A percentile compares a stretch with the other conserved stretches of the same genome.
Evolutionary conservation across 64 coral and sea anemone species (phyloP).

Genomic region (Catalaphyllia jardinei): DNA sequence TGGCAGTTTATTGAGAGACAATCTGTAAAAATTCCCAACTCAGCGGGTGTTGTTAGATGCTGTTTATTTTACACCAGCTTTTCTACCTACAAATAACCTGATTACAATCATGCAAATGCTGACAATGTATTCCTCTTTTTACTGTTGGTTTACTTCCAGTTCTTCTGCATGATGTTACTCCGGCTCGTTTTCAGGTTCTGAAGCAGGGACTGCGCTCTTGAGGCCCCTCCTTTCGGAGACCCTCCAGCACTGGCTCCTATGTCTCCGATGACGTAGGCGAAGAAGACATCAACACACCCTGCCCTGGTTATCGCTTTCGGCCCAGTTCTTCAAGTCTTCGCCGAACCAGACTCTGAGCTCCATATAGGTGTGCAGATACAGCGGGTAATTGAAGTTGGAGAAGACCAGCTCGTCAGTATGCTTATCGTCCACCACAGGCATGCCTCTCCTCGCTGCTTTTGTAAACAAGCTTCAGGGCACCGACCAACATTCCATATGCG

Average conservation of each 20-base stretch:
- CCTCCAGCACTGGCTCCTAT: neutral
- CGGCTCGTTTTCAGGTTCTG: neutral
- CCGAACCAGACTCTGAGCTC: neutral
- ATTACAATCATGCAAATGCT: too few species aligned
- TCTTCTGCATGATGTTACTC: too few species aligned
- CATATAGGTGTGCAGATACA: conserved; percentile 8
- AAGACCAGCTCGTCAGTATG: conserved; percentile 48
- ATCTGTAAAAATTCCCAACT: too few species aligned
- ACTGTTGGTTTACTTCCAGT: too few species aligned
- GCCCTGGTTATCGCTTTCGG: conserved; percentile 41
- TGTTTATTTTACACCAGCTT: too few species aligned
- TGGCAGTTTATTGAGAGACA: too few species aligned
- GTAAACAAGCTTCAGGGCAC: conserved; percentile 31
- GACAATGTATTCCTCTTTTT: too few species aligned
- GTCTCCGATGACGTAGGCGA: neutral
- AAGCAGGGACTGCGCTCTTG: neutral
- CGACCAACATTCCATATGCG: neutral
- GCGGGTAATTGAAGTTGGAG: conserved; percentile 36
- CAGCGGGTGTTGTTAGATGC: too few species aligned
- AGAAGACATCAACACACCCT: conserved; percentile 54
- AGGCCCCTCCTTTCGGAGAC: neutral
- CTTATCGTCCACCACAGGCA: conserved; percentile 35
- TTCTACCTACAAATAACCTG: too few species aligned
- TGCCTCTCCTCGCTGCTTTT: neutral
- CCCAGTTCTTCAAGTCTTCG: conserved; percentile 45